These are phyloP conservation scores for Eupithecia subfuscata DNA, from an alignment of 2,888 invertebrate species.

Conservation along the genomic window DNA sequence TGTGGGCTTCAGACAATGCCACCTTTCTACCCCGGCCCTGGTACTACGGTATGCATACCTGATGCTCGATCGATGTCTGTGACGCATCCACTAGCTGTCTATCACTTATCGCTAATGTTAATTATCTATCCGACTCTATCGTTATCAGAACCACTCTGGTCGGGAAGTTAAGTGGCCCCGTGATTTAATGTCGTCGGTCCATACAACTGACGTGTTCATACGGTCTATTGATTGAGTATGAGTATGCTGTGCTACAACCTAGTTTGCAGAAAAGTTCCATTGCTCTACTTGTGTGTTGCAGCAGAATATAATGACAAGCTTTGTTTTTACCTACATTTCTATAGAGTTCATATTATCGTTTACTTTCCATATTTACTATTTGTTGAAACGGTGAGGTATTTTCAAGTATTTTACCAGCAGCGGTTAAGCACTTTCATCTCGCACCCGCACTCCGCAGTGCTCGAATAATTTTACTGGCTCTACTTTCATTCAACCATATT, in stretches of 20 bases:
- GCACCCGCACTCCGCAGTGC: constrained; percentile 20
- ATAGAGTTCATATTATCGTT: background rate
- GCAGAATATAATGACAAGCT: background rate
- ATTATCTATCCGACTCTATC: constrained; percentile 51
- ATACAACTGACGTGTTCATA: constrained; percentile 38
- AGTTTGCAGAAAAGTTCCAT: constrained; percentile 16
- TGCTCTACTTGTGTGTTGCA: background rate
- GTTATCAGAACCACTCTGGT: constrained; percentile 55
- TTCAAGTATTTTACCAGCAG: constrained; percentile 13
- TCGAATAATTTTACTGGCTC: constrained; percentile 41
- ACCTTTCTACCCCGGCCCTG: constrained; percentile 57
- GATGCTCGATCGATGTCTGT: constrained; percentile 57
- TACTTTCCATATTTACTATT: background rate
- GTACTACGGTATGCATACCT: constrained; percentile 50
- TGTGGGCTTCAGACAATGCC: constrained; percentile 63
- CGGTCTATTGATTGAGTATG: constrained; percentile 41
- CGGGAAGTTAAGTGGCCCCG: constrained; percentile 53
- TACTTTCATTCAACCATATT: constrained; percentile 44
- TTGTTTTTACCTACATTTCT: constrained; percentile 6
- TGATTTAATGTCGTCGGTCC: constrained; percentile 51
- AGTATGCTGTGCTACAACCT: constrained; percentile 18
- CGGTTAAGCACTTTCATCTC: constrained; percentile 19
- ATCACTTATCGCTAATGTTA: constrained; percentile 51
- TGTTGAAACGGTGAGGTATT: background rate
- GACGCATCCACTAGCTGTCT: constrained; percentile 47